Conservation (phyloP, 92 coral and sea anemone species). For the Muricea muricata region DNA sequence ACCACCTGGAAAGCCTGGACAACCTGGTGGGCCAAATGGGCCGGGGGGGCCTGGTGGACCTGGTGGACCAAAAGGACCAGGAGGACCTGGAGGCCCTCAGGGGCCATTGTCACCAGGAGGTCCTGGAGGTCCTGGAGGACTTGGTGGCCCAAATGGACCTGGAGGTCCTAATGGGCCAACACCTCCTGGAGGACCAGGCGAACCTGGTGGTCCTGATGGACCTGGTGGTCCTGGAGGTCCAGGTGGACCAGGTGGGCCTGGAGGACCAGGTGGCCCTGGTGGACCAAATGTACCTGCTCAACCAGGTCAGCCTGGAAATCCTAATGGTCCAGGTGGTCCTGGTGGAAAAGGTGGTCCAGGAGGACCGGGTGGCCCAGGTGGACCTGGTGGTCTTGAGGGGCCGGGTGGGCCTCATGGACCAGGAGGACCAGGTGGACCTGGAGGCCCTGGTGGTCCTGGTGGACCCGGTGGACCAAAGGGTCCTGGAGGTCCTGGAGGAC, state of each 20-base stretch:
- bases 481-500: constrained; percentile 67
- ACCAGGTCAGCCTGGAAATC: constrained; percentile 60
- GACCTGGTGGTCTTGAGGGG: constrained; percentile 83
- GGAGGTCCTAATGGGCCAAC: constrained; percentile 58
- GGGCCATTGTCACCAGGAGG: constrained; percentile 60
- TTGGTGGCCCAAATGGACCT: constrained; percentile 43
- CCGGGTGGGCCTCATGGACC: constrained; percentile 67
- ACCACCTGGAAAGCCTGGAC: constrained; percentile 74
- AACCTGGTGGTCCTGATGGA: constrained; percentile 35
- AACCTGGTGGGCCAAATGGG: constrained; percentile 69
- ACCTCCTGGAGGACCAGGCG: constrained; percentile 78
- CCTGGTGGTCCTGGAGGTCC: constrained; percentile 57
- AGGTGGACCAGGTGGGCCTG: constrained; percentile 68
- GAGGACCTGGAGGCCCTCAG: constrained; percentile 28
- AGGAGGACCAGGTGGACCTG: constrained; percentile 84
- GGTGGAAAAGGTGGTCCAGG: constrained; percentile 12
- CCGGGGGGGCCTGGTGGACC: constrained; percentile 72
- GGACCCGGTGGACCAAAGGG: constrained; percentile 62
- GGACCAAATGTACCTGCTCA: constrained; percentile 70
- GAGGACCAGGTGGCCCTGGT: constrained; percentile 48
- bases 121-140: constrained; percentile 56
- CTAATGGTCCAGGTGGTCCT: constrained; percentile 83
- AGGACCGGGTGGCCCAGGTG: constrained; percentile 49
- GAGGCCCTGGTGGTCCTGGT: constrained; percentile 77
- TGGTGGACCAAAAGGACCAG: constrained; percentile 47